Evolutionary conservation across 2,888 invertebrate genomes (phyloP).

Genomic region (Drosophila macrospina): DNA sequence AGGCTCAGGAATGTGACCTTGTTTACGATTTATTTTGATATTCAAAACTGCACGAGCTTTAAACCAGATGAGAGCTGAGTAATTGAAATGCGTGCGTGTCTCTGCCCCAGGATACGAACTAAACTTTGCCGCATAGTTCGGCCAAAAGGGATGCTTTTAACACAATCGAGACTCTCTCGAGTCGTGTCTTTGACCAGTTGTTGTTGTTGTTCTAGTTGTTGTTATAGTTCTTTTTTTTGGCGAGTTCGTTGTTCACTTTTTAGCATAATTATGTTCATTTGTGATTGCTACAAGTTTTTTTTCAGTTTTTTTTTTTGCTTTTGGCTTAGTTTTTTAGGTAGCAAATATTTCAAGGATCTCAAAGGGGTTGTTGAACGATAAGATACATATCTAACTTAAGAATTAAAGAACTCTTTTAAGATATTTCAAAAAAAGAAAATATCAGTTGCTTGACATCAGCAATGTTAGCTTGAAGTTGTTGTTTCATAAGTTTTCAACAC

Average conservation of each 20-base stretch:
- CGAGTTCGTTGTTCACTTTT: constrained; percentile 51
- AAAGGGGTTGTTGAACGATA: constrained; percentile 58
- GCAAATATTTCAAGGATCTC: constrained; percentile 21
- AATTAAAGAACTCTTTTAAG: neutral
- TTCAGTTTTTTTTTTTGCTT: constrained; percentile 1
- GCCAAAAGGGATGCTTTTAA: constrained; percentile 52
- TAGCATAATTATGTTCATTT: constrained; percentile 60
- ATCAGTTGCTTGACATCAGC: neutral
- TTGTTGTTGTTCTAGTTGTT: constrained; percentile 27
- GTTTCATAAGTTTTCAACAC: neutral
- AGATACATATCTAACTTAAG: constrained; percentile 17
- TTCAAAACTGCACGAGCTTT: constrained; percentile 71
- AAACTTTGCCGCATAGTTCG: constrained; percentile 38
- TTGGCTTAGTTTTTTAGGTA: constrained; percentile 43
- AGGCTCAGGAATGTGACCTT: constrained; percentile 69
- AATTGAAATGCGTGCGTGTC: constrained; percentile 55
- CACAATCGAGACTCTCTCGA: constrained; percentile 19
- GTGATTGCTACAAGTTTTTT: constrained; percentile 54
- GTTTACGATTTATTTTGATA: constrained; percentile 80
- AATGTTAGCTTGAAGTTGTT: neutral
- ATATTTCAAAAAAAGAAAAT: neutral
- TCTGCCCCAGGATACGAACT: constrained; percentile 56
- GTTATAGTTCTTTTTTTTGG: constrained; percentile 30
- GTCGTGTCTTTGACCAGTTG: constrained; percentile 40
- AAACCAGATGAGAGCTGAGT: constrained; percentile 49